A percentile compares a stretch with the other conserved stretches of the same genome.
Conservation (phyloP, 2,113 vertebrate species). For the Butorides virescens region DNA sequence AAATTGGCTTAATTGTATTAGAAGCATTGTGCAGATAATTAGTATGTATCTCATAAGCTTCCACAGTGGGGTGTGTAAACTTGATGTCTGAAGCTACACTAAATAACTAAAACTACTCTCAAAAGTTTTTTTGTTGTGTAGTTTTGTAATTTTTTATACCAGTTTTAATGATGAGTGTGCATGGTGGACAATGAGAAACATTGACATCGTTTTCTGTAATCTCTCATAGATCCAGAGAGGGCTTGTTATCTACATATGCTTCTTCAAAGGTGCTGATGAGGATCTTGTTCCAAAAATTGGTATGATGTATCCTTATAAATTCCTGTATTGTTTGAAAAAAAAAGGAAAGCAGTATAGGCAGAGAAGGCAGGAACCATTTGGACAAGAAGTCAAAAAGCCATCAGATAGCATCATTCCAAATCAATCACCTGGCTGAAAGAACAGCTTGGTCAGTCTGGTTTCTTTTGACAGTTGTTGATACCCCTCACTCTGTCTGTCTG, state of each 20-base stretch:
- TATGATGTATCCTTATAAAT: conserved; percentile 59
- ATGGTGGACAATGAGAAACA: not conserved
- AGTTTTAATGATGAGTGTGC: not conserved
- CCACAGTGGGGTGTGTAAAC: not conserved
- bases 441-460: not conserved
- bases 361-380: not conserved
- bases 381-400: not conserved
- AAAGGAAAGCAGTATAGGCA: not conserved
- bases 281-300: conserved; percentile 90
- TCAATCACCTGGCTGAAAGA: not conserved
- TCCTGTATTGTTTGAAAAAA: not conserved
- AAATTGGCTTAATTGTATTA: not conserved
- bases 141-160: not conserved
- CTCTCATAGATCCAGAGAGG: conserved; percentile 84
- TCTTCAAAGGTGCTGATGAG: conserved; percentile 90
- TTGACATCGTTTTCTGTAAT: not conserved
- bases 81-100: not conserved
- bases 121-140: not conserved
- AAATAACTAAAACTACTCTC: not conserved
- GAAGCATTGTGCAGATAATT: not conserved
- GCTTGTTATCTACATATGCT: conserved; percentile 92
- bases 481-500: not conserved
- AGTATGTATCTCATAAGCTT: not conserved
- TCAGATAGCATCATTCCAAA: not conserved
- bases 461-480: not conserved